Conservation (phyloP, 2,797 vertebrate species). For the Malacoraja senta region DNA sequence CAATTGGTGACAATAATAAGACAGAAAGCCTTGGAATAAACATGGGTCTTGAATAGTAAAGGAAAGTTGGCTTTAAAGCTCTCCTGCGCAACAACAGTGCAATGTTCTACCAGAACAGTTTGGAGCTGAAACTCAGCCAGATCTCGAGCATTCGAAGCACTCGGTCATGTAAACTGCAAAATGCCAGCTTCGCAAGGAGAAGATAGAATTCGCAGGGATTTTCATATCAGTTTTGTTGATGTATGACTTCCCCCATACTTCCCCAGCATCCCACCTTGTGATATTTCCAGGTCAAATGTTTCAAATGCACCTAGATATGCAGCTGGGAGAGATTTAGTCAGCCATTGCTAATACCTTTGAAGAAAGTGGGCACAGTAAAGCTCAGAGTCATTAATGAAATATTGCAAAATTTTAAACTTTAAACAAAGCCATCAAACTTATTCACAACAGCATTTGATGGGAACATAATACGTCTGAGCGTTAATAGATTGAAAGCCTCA, state of each 20-base stretch:
- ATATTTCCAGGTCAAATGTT: neutral
- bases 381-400: neutral
- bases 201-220: neutral
- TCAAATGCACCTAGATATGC: neutral
- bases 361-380: neutral
- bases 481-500: neutral
- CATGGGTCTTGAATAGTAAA: neutral
- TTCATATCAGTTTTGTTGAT: neutral
- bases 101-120: neutral
- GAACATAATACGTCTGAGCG: no score
- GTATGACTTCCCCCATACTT: neutral
- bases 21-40: no score
- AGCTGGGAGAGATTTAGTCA: neutral
- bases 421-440: neutral
- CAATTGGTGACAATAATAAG: neutral
- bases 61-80: neutral
- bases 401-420: neutral
- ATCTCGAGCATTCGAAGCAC: neutral
- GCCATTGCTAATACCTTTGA: neutral
- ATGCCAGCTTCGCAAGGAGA: no score
- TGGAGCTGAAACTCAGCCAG: slow-evolving; percentile 5
- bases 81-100: neutral
- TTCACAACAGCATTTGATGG: neutral
- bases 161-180: neutral
- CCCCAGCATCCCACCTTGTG: no score